These are phyloP conservation scores for Trachelus iudaicus DNA, from an alignment of 2,888 invertebrate species.

Conservation along the genomic window DNA sequence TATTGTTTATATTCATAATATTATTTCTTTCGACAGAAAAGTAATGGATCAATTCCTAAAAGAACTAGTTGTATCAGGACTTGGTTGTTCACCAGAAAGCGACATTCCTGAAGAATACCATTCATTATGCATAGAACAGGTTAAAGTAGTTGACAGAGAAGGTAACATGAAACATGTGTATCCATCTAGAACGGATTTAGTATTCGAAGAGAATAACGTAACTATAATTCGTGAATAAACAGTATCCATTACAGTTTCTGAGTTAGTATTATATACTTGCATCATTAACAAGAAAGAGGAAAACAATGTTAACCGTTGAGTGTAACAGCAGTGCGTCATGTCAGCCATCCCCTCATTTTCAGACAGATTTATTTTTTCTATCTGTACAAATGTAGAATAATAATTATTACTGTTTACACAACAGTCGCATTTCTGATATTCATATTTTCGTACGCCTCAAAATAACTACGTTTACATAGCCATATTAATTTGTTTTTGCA, in stretches of 20 bases:
- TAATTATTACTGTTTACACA: neutral
- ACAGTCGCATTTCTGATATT: neutral
- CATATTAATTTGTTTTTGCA: neutral
- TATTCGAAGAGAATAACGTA: conserved; percentile 65
- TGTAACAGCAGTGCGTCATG: neutral
- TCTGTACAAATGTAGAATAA: conserved; percentile 12
- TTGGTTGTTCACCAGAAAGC: conserved; percentile 62
- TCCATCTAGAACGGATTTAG: conserved; percentile 81
- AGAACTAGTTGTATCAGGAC: conserved; percentile 72
- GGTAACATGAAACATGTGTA: conserved; percentile 81
- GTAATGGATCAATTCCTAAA: conserved; percentile 76
- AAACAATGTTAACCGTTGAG: neutral
- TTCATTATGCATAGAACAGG: conserved; percentile 72
- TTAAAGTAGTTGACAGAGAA: conserved; percentile 76
- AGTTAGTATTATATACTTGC: neutral
- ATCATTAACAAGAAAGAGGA: neutral
- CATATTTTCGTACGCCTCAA: neutral
- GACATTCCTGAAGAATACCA: conserved; percentile 55
- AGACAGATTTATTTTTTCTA: conserved; percentile 10
- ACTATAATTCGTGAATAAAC: conserved; percentile 45
- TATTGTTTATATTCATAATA: neutral
- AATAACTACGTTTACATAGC: neutral
- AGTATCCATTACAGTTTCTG: neutral
- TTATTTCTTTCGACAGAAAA: conserved; percentile 55
- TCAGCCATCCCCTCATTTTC: conserved; percentile 3